Evolutionary conservation across 2,888 invertebrate species (phyloP).

Genomic region (Sabatieria punctata): DNA sequence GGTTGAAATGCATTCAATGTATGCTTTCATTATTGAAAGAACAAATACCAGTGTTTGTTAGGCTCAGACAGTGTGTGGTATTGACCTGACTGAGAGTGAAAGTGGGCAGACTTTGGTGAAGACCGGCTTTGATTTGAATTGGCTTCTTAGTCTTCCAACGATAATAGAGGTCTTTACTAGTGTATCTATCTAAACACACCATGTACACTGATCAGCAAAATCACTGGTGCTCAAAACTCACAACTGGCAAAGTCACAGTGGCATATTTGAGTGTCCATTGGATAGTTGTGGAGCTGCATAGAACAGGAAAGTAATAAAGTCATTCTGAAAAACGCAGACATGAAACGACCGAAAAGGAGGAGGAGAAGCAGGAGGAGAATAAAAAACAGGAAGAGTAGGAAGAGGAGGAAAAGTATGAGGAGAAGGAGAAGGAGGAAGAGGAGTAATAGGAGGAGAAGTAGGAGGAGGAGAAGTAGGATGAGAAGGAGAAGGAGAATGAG

Average conservation of each 20-base stretch:
- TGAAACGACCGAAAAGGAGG: slow-evolving; percentile 90
- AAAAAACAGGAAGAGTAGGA: too few species aligned
- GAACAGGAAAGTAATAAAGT: slow-evolving; percentile 87
- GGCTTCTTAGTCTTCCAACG: slow-evolving; percentile 81
- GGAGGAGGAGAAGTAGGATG: too few species aligned
- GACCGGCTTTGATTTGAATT: slow-evolving; percentile 60
- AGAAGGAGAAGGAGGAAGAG: too few species aligned
- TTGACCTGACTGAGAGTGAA: slow-evolving; percentile 81
- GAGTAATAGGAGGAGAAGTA: too few species aligned
- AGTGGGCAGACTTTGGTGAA: slow-evolving; percentile 52
- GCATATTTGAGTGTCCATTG: slow-evolving; percentile 83
- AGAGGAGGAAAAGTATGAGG: too few species aligned
- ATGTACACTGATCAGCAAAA: neutral
- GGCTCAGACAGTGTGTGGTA: slow-evolving; percentile 86
- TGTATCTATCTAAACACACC: slow-evolving; percentile 71
- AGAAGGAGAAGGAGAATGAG: too few species aligned
- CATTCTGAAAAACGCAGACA: slow-evolving; percentile 92
- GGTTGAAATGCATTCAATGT: too few species aligned
- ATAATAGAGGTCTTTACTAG: slow-evolving; percentile 85
- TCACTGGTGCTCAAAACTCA: slow-evolving; percentile 45
- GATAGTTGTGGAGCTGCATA: slow-evolving; percentile 91
- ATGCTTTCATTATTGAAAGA: too few species aligned
- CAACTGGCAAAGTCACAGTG: slow-evolving; percentile 89
- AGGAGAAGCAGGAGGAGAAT: too few species aligned
- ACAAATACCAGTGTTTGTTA: slow-evolving; percentile 79